Evolutionary conservation across 2,113 vertebrate genomes (phyloP), one percentile per base, ranked within the genome.

Genomic region (Callorhinus ursinus): DNA sequence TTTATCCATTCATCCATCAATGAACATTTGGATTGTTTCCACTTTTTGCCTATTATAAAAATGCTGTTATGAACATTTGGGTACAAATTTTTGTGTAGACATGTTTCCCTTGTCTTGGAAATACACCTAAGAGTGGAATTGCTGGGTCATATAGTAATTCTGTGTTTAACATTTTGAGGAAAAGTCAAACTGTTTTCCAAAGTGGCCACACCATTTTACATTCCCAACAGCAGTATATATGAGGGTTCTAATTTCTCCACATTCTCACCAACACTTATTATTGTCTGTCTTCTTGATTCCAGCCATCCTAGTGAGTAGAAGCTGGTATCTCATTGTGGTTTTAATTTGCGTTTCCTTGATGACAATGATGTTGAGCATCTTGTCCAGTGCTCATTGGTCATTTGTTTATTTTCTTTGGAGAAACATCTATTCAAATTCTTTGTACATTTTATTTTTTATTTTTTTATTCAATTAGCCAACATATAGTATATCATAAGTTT

Each of bases 371-470:
- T 88, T 95, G 18, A 95, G 51, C 26, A 80, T 93, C 80, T 95
- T 95, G 33, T 80, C 31, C 67, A 88, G 31, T 87, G 49, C 39
- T 96, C 80, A 74, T n/a, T 89, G 65, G 12, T 26, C 67, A 59
- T 92, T 96, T 65, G 21, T 79, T 31, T 92, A 74, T 97, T 86
- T 95, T 93, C 92, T 92, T 82, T 83, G 65, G 80, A 97, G 39
- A 92, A 95, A 90, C 16, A 82, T 85, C 49, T 96, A 80, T 90
- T 96, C 63, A 90, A 74, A 93, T 76, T 90, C 13, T 84, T 97
- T 95, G 14, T 61, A 55, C 31, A 57, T 80, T 93, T 94, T 67
- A 33, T 67, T 67, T 67, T 67, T 67, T 33, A 6, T 15, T 65
- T 65, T 65, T 33, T 67, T 67, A 67, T 67, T 67, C 63, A 33